phyloP scores from a whole-genome alignment of 2,888 invertebrate genomes.

The Agrochola litura region DNA sequence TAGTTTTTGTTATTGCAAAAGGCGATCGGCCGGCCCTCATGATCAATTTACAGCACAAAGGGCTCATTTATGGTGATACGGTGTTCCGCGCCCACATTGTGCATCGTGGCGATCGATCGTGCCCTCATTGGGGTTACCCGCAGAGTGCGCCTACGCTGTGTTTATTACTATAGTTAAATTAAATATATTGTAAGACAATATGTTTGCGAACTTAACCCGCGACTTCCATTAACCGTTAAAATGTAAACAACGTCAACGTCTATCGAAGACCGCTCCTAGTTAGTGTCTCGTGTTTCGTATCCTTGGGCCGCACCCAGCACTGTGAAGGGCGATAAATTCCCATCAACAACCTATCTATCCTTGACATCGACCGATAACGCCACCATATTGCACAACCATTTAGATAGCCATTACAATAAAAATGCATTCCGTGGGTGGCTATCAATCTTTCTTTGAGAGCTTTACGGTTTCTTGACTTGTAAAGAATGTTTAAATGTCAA shows the following conservation, averaged over 20 bases:
- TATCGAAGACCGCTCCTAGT: constrained; percentile 83
- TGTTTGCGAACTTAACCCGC: constrained; percentile 74
- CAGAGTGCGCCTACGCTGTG: constrained; percentile 79
- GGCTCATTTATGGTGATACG: constrained; percentile 84
- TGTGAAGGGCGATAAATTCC: constrained; percentile 84
- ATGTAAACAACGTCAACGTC: constrained; percentile 77
- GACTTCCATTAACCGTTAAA: constrained; percentile 83
- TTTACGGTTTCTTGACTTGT: constrained; percentile 70
- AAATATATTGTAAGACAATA: constrained; percentile 66
- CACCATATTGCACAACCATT: constrained; percentile 86
- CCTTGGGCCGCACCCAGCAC: constrained; percentile 82
- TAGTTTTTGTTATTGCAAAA: constrained; percentile 84
- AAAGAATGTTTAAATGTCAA: constrained; percentile 73
- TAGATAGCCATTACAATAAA: constrained; percentile 87
- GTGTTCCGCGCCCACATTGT: constrained; percentile 83
- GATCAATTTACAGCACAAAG: constrained; percentile 87
- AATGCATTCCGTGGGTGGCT: constrained; percentile 85
- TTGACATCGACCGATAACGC: constrained; percentile 84
- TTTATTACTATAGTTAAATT: constrained; percentile 55
- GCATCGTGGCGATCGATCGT: constrained; percentile 84
- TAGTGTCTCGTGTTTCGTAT: constrained; percentile 80
- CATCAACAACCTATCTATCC: constrained; percentile 86
- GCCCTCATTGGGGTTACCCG: constrained; percentile 84
- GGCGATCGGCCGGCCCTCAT: constrained; percentile 85
- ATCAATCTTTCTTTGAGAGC: constrained; percentile 77